Conservation (phyloP, 2,113 vertebrate species). For the Blennius ocellaris region DNA sequence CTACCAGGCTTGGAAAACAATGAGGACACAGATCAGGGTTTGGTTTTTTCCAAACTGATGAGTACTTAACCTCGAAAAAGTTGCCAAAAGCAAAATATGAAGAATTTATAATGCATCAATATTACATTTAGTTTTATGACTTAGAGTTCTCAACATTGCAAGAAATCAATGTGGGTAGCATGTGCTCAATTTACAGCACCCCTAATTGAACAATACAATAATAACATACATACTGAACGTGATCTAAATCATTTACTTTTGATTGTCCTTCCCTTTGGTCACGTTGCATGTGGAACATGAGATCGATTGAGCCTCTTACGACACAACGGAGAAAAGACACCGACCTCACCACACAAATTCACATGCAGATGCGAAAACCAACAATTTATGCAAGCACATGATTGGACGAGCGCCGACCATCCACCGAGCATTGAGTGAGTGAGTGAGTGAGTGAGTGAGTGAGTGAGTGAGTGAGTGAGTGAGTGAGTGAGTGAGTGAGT, state of each 20-base stretch:
- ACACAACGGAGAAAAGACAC: constrained; percentile 4
- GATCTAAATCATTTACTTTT: no score
- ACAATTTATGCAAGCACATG: constrained; percentile 48
- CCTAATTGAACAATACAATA: no score
- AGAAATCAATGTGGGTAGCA: no score
- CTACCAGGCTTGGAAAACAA: constrained; percentile 58
- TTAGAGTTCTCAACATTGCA: constrained; percentile 49
- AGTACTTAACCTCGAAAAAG: constrained; percentile 42
- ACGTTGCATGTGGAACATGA: constrained; percentile 7
- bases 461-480: no score
- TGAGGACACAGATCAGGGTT: constrained; percentile 50
- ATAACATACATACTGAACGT: no score
- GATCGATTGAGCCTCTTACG: background rate
- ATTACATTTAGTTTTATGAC: constrained; percentile 34
- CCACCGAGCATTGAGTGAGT: constrained; percentile 53
- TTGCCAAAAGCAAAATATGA: constrained; percentile 37
- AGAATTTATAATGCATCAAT: constrained; percentile 43
- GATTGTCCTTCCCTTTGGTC: no score
- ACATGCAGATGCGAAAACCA: constrained; percentile 46
- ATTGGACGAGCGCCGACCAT: constrained; percentile 49
- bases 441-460: constrained; percentile 3
- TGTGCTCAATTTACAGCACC: no score
- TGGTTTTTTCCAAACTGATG: constrained; percentile 3
- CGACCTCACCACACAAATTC: constrained; percentile 8
- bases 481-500: constrained; percentile 22